Evolutionary conservation across 2,113 vertebrate genomes (phyloP).

Genomic region (Phrynosoma platyrhinos): DNA sequence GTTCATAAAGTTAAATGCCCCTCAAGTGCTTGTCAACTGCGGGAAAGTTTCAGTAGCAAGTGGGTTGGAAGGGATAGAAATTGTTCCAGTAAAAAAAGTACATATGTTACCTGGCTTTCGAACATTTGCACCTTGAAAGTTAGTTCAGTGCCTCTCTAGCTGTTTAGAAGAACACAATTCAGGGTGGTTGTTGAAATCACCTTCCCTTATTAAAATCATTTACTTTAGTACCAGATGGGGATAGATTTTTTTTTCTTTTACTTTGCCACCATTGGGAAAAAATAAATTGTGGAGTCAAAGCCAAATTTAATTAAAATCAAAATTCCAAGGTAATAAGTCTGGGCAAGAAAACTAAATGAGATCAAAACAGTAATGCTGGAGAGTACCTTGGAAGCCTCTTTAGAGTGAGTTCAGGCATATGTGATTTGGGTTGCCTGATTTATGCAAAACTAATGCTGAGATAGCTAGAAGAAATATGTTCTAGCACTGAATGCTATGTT

Average conservation of each 20-base stretch:
- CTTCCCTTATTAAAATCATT: neutral
- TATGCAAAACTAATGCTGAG: slow-evolving; percentile 20
- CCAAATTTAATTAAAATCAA: neutral
- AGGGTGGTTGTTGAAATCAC: neutral
- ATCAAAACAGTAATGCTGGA: neutral
- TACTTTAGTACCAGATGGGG: neutral
- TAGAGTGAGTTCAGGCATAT: neutral
- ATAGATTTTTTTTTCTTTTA: neutral
- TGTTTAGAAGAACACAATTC: neutral
- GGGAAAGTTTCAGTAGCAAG: neutral
- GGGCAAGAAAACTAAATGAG: neutral
- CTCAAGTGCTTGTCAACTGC: slow-evolving; percentile 3
- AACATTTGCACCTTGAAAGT: rapidly evolving
- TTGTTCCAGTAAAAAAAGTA: neutral
- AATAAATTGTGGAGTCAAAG: neutral
- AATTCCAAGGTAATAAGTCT: neutral
- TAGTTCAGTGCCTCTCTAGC: neutral
- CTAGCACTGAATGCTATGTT: neutral
- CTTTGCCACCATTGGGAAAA: neutral
- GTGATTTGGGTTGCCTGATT: neutral
- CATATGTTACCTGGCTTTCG: slow-evolving; percentile 15
- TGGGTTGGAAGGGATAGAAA: neutral
- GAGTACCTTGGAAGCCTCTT: neutral
- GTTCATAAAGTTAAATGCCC: slow-evolving; percentile 9
- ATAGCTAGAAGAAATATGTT: neutral